Evolutionary conservation across 2,797 vertebrate species (phyloP), one percentile per base, ranked within the genome.

Genomic region (Chrosomus eos): DNA sequence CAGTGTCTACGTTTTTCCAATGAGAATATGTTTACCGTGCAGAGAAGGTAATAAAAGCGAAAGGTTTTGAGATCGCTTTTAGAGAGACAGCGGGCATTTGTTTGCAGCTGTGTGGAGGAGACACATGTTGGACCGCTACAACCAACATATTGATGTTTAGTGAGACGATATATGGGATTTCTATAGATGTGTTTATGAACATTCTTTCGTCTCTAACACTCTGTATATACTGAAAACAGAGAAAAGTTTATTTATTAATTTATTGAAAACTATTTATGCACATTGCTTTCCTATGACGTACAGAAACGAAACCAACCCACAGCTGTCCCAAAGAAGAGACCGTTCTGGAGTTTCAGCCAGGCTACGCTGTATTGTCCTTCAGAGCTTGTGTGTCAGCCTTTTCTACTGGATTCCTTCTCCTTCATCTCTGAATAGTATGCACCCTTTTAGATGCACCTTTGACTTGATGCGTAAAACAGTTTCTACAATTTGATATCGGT

Each of bases 201-300:
- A 79, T 85, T 84, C 45, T 85, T 82, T 84, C 86, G 66, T 74
- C 91, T 90, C 90, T 91, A 55, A 80, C 60, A 84, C 73, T 87
- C 80, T 94, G 92, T 93, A 94, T 90, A 94, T 94, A 92, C 53
- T 81, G 74, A 84, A 31, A 86, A 77, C 87, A 89, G 86, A 89
- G 82, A 85, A 86, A 92, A 88, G 80, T 91, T 88, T 88, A 93
- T 92, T 94, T 93, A 94, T 92, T 93, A 93, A 94, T 95, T 94
- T 94, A 93, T 94, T 93, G 82, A 91, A 84, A 81, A 87, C 91
- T 92, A 93, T 91, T 90, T 89, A 92, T 90, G 89, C 92, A 93
- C 89, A 93, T 90, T 86, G 72, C 85, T 88, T 88, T 92, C 87
- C 86, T 89, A 87, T 78, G 83, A 84, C 85, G 88, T 82, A 90